Evolutionary conservation across 2,113 vertebrate species (phyloP).

Genomic region (Lutjanus erythropterus): DNA sequence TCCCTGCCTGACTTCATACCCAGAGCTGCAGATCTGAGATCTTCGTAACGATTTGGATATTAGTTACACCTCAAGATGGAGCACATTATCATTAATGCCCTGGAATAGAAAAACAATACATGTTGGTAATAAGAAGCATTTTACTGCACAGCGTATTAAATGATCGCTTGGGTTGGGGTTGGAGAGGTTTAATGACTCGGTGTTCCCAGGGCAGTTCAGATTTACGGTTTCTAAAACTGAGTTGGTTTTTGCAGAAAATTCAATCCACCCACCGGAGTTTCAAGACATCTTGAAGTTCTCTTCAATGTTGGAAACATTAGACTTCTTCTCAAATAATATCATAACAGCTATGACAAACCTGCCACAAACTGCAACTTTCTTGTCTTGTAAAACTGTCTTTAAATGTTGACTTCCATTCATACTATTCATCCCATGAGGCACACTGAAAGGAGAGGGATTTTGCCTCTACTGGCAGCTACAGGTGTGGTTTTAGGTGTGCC

Average conservation of each 20-base stretch:
- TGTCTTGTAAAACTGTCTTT: no score
- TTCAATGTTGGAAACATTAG: neutral
- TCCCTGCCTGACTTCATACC: conserved; percentile 1
- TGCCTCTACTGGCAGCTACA: no score
- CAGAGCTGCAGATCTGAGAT: neutral
- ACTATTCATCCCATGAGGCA: no score
- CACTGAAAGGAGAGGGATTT: no score
- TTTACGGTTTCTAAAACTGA: no score
- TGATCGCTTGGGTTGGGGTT: neutral
- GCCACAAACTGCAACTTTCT: no score
- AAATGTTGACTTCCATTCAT: no score
- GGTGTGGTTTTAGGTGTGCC: no score
- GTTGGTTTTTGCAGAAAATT: neutral
- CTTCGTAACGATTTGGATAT: neutral
- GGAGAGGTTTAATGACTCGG: neutral
- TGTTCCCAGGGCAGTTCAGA: neutral
- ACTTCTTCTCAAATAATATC: neutral
- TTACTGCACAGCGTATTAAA: neutral
- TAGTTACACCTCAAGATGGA: neutral
- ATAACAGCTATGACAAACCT: no score
- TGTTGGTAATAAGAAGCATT: neutral
- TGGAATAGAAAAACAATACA: neutral
- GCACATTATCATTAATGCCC: neutral
- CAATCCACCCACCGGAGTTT: neutral
- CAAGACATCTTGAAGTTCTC: neutral